Evolutionary conservation across 1,140 invertebrate species (phyloP).

Genomic region (Bombus pascuorum): DNA sequence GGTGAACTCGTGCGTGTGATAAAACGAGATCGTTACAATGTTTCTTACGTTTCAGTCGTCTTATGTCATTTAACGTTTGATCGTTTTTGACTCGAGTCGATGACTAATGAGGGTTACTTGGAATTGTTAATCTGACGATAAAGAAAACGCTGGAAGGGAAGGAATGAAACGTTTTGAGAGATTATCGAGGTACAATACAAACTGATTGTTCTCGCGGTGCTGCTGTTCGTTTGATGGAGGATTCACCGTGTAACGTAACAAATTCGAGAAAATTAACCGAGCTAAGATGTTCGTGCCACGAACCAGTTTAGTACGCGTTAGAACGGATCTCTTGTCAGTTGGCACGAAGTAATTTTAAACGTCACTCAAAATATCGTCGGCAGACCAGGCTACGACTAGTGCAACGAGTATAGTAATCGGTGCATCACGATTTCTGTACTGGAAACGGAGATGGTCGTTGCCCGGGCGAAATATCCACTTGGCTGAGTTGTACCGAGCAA

Average conservation of each 20-base stretch:
- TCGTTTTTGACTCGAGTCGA: neutral
- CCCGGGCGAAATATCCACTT: neutral
- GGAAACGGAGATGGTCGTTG: neutral
- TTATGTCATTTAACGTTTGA: neutral
- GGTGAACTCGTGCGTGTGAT: neutral
- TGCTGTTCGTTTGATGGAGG: neutral
- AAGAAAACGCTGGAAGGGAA: neutral
- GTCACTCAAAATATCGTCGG: constrained; percentile 33
- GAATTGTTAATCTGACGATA: neutral
- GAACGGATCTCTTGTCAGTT: constrained; percentile 13
- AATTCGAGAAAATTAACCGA: constrained; percentile 2
- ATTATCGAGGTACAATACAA: neutral
- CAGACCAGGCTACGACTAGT: neutral
- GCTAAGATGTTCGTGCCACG: neutral
- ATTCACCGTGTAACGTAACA: neutral
- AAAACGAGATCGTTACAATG: neutral
- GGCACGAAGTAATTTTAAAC: constrained; percentile 40
- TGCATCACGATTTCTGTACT: constrained; percentile 25
- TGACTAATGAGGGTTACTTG: neutral
- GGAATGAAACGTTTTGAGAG: neutral
- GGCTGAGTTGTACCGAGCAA: no score
- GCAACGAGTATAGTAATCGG: constrained; percentile 34
- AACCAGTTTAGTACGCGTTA: constrained; percentile 11
- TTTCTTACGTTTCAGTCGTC: neutral
- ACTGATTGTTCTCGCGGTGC: neutral